Evolutionary conservation across 2,888 invertebrate genomes (phyloP).

Genomic region (Nasonia oneida): DNA sequence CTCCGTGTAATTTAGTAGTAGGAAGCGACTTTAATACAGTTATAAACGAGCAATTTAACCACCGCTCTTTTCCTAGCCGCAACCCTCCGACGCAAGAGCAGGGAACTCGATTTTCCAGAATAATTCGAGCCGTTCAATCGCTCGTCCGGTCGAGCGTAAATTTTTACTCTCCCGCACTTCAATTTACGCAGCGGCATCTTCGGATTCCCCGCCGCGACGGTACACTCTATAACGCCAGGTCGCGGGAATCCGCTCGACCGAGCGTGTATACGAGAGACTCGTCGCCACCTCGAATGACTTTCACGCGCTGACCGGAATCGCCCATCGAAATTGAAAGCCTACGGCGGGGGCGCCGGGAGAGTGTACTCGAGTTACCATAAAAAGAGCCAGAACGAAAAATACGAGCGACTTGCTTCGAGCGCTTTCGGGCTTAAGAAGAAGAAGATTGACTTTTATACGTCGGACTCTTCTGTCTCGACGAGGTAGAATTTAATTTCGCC

Average conservation of each 20-base stretch:
- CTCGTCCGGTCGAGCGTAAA: not conserved
- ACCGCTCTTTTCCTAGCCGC: not conserved
- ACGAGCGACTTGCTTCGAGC: constrained; percentile 22
- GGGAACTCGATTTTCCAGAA: constrained; percentile 4
- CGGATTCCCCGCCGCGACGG: not conserved
- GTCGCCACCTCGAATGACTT: constrained; percentile 59
- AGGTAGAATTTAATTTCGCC: constrained; percentile 54
- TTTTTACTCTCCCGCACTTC: constrained; percentile 8
- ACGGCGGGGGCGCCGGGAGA: not conserved
- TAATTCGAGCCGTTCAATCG: constrained; percentile 1
- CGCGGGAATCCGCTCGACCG: not conserved
- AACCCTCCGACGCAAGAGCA: not conserved
- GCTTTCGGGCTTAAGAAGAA: not conserved
- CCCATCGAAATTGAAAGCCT: constrained; percentile 65
- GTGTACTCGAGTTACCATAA: constrained; percentile 51
- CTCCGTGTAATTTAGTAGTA: constrained; percentile 3
- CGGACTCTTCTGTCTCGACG: constrained; percentile 35
- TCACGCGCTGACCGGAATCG: constrained; percentile 60
- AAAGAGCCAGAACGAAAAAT: constrained; percentile 48
- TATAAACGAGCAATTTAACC: not conserved
- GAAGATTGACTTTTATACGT: constrained; percentile 54
- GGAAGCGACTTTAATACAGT: not conserved
- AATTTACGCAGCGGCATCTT: constrained; percentile 31
- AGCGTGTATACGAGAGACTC: not conserved
- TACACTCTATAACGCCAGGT: not conserved